Percentiles rank a stretch among this genome's conserved stretches.
Conservation (phyloP, 1,140 invertebrate genomes). For the Megalopta genalis region DNA sequence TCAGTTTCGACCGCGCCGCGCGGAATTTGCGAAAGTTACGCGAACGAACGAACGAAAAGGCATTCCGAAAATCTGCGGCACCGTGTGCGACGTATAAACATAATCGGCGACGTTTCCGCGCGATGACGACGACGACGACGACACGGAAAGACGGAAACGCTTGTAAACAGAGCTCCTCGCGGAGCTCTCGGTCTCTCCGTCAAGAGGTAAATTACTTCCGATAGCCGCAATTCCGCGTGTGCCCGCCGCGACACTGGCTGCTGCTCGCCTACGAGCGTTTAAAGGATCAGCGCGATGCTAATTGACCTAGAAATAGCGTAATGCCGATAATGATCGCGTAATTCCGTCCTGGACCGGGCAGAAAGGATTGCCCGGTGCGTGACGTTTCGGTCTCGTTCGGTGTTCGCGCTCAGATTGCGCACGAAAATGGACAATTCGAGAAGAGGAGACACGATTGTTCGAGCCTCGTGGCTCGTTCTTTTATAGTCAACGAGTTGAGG, state of each 20-base stretch:
- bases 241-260: not conserved
- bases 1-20: too few species aligned
- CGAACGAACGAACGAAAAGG: too few species aligned
- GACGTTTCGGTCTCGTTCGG: not conserved
- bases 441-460: too few species aligned
- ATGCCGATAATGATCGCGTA: slow-evolving; percentile 67
- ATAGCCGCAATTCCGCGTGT: slow-evolving; percentile 34
- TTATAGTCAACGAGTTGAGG: too few species aligned
- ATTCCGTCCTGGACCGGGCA: slow-evolving; percentile 65
- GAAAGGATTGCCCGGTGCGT: slow-evolving; percentile 48
- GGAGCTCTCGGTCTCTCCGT: not conserved
- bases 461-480: too few species aligned
- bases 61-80: too few species aligned
- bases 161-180: not conserved
- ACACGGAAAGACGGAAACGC: not conserved
- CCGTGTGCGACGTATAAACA: too few species aligned
- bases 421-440: too few species aligned
- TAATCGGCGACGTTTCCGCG: not conserved
- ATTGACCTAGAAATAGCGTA: slow-evolving; percentile 65
- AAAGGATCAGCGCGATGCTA: slow-evolving; percentile 59
- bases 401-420: too few species aligned
- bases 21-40: too few species aligned
- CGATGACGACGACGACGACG: fast-evolving
- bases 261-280: slow-evolving; percentile 29
- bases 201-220: slow-evolving; percentile 32